phyloP scores from a whole-genome alignment of 2,113 vertebrate species.

The Odontesthes bonariensis region DNA sequence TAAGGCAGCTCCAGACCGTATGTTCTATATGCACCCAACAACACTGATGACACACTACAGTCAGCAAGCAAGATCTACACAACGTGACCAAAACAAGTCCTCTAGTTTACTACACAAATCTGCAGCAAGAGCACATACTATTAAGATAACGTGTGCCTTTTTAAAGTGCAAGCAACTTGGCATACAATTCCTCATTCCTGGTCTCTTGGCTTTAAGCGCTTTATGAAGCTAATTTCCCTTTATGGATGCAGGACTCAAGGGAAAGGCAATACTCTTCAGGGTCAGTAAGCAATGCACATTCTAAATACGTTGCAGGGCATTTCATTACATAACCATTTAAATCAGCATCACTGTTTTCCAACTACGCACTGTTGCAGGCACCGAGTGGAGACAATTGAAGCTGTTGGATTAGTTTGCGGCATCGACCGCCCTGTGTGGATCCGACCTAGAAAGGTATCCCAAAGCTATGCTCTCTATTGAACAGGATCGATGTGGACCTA shows the following conservation, averaged over 20 bases:
- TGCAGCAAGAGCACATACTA: not conserved
- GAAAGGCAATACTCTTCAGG: slow-evolving; percentile 44
- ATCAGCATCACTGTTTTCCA: slow-evolving; percentile 17
- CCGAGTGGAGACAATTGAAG: slow-evolving; percentile 34
- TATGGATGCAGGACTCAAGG: slow-evolving; percentile 45
- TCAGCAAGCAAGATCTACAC: not conserved
- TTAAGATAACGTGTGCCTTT: slow-evolving; percentile 2
- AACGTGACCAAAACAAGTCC: slow-evolving; percentile 7
- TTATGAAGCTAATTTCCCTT: slow-evolving; percentile 57
- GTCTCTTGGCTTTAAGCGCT: slow-evolving; percentile 44
- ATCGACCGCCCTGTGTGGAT: slow-evolving; percentile 44
- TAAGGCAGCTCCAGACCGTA: slow-evolving; percentile 32
- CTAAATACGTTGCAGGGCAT: slow-evolving; percentile 23
- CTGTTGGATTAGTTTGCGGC: not conserved
- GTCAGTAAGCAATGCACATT: slow-evolving; percentile 61
- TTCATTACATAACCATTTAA: slow-evolving; percentile 59
- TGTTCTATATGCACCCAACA: slow-evolving; percentile 33
- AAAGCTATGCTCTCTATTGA: slow-evolving; percentile 9
- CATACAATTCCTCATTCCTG: slow-evolving; percentile 6
- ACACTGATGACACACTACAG: slow-evolving; percentile 20
- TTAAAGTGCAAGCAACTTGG: not conserved
- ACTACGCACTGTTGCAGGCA: slow-evolving; percentile 21
- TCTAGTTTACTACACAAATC: not conserved
- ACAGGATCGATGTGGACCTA: slow-evolving; percentile 33
- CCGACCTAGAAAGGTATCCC: slow-evolving; percentile 51